Base-by-base conservation (phyloP, 92 coral and sea anemone genomes). In the Siderastrea radians region DNA sequence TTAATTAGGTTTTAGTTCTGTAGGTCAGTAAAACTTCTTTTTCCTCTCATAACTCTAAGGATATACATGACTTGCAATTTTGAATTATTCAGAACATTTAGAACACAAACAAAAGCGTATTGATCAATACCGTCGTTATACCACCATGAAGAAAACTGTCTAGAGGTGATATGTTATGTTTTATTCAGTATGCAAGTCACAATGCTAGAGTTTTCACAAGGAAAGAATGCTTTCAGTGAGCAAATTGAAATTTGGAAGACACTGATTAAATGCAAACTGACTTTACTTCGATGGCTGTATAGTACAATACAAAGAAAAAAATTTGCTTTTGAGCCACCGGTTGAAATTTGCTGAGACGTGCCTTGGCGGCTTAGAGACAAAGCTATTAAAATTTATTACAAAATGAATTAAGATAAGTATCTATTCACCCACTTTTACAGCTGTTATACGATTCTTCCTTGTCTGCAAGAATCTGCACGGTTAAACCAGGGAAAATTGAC, bases 131-230 rank as follows among this genome's bases (percentile, higher is more conserved):
- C 2, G 12, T 49, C 5, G 57, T 5, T 67, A 12, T 65, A 50
- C 74, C 72, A 70, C 68, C 57, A 15, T 57, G 78, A 70, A 57
- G 19, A 63, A 55, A 46, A 48, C 58, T 70, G 86, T 71, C 49
- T 82, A 13, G 12, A 71, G 77, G 78, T 45, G 86, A 49, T 26
- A 10, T 1, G 12, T 1, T 4, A 70, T 82, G 68, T 82, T 70
- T 70, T 82, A 82, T 82, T 82, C 38, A 26, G 38, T 17, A 82
- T 82, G 86, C 59, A 19, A 58, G 19, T 57, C 48, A 82, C 49
- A 79, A 66, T 50, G 14, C 15, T 48, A 16, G 19, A 68, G 50
- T 26, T 0, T 26, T 26, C 38, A 26, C 38, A 26, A 26, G 38
- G 38, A 26, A 10, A 68, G 38, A 11, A 66, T 3, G 46, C 10